These are phyloP conservation scores for Scomber colias DNA, from an alignment of 2,113 vertebrate species.

Conservation along the genomic window DNA sequence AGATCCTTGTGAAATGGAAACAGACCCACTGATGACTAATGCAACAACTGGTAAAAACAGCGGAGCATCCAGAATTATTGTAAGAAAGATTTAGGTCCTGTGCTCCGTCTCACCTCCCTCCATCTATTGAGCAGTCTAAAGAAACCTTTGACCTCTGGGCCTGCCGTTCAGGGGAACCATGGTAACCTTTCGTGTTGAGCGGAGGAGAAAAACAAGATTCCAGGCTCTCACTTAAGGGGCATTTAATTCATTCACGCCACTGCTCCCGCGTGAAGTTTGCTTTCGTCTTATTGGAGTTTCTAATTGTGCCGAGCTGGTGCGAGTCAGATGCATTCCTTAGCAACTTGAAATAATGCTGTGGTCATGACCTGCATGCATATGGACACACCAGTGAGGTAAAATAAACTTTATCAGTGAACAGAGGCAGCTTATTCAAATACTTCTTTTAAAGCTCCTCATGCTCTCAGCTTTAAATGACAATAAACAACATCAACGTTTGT, in stretches of 20 bases:
- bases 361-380: slow-evolving; percentile 22
- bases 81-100: slow-evolving; percentile 57
- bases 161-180: slow-evolving; percentile 80
- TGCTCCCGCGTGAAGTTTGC: slow-evolving; percentile 59
- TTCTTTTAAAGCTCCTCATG: neutral
- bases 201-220: slow-evolving; percentile 78
- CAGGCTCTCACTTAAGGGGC: slow-evolving; percentile 59
- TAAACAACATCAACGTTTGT: neutral
- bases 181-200: slow-evolving; percentile 82
- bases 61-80: slow-evolving; percentile 39
- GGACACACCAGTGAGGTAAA: slow-evolving; percentile 35
- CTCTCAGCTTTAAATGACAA: slow-evolving; percentile 4
- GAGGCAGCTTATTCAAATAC: slow-evolving; percentile 13
- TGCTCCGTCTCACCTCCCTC: slow-evolving; percentile 46
- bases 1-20: slow-evolving; percentile 15
- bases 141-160: slow-evolving; percentile 81
- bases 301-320: slow-evolving; percentile 49
- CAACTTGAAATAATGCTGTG: slow-evolving; percentile 57
- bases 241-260: slow-evolving; percentile 67
- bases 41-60: slow-evolving; percentile 33
- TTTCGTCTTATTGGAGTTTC: slow-evolving; percentile 60
- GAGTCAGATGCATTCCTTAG: slow-evolving; percentile 52
- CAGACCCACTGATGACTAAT: neutral
- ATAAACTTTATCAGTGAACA: slow-evolving; percentile 26
- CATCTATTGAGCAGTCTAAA: slow-evolving; percentile 77